Conservation (phyloP, 2,797 vertebrate species). For the Xiphophorus birchmanni region DNA sequence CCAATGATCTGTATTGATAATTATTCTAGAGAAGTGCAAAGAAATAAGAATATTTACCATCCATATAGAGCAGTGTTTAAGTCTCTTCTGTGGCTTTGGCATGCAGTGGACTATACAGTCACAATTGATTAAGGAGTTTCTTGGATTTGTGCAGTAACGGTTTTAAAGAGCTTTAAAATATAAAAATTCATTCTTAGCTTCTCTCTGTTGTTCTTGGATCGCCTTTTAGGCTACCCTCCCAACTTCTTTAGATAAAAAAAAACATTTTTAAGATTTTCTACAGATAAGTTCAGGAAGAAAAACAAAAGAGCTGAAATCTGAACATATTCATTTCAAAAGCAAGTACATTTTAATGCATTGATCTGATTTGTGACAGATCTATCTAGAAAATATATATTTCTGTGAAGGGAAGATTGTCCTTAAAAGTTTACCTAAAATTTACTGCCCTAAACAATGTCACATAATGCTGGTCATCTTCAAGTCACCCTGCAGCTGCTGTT, state of each 20-base stretch:
- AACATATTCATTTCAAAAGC: background rate
- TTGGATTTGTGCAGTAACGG: constrained; percentile 13
- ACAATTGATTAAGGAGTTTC: constrained; percentile 2
- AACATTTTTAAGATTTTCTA: constrained; percentile 19
- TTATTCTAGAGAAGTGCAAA: constrained; percentile 5
- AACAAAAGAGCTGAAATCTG: background rate
- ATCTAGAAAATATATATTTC: background rate
- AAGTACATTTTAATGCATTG: background rate
- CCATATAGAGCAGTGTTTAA: constrained; percentile 15
- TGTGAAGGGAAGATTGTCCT: background rate
- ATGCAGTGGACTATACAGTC: constrained; percentile 5
- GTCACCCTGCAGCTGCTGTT: constrained; percentile 13
- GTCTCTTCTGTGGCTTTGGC: constrained; percentile 8
- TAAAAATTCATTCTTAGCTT: constrained; percentile 11
- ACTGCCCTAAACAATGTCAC: background rate
- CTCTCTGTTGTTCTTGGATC: constrained; percentile 8
- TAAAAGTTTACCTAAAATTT: background rate
- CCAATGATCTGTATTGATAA: constrained; percentile 25
- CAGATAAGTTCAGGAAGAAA: background rate
- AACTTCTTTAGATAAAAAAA: background rate
- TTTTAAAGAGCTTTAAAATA: constrained; percentile 11
- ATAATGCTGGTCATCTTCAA: background rate
- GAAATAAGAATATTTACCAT: constrained; percentile 32
- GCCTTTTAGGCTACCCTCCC: background rate
- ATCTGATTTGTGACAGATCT: background rate